A percentile compares a stretch with the other conserved stretches of the same genome.
Conservation (phyloP, 2,888 invertebrate genomes). For the Gnatocerus cornutus region DNA sequence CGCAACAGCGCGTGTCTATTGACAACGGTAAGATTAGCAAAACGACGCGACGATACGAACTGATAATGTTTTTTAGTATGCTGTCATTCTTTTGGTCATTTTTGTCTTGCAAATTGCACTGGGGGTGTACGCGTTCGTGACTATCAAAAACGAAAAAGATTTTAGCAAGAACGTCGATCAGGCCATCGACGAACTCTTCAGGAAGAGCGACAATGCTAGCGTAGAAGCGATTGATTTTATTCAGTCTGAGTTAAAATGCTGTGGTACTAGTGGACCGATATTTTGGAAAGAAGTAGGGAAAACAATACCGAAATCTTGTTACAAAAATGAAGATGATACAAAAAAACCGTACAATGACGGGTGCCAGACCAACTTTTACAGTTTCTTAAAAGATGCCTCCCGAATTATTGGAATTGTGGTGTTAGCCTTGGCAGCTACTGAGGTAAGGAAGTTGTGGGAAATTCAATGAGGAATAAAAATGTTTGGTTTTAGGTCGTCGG, state of each 20-base stretch:
- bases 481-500: conserved; percentile 55
- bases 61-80: conserved; percentile 38
- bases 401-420: conserved; percentile 55
- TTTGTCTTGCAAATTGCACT: conserved; percentile 41
- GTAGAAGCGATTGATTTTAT: conserved; percentile 76
- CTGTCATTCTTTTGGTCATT: conserved; percentile 38
- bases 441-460: conserved; percentile 47
- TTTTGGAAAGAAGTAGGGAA: conserved; percentile 33
- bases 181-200: conserved; percentile 68
- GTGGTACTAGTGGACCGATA: conserved; percentile 49
- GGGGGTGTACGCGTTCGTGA: conserved; percentile 76
- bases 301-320: conserved; percentile 14
- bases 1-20: conserved; percentile 63
- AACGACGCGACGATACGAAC: neutral
- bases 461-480: neutral
- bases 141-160: conserved; percentile 73
- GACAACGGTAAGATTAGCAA: conserved; percentile 36
- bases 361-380: conserved; percentile 50
- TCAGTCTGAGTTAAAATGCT: conserved; percentile 71
- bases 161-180: conserved; percentile 62
- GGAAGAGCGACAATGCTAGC: conserved; percentile 68
- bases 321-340: conserved; percentile 31
- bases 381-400: conserved; percentile 50
- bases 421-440: conserved; percentile 53
- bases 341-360: conserved; percentile 26